Evolutionary conservation across 1,140 invertebrate genomes (phyloP).

Genomic region (Babylonia areolata): DNA sequence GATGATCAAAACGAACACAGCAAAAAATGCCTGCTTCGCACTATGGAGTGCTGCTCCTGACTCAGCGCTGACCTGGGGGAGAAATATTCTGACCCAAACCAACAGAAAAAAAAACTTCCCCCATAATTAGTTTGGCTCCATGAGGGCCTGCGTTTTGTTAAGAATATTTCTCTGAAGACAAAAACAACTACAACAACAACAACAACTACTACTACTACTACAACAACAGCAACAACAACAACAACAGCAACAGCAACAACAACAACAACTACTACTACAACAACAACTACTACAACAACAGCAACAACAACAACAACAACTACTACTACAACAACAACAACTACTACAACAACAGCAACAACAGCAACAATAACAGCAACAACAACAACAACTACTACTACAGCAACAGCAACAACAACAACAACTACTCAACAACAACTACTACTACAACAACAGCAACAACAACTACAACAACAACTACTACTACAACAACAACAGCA

Average conservation of each 20-base stretch:
- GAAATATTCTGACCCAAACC: too few species aligned
- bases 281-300: constrained; percentile 8
- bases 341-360: constrained; percentile 1
- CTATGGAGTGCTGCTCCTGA: too few species aligned
- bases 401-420: background rate
- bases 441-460: background rate
- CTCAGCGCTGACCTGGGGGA: too few species aligned
- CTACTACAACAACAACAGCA: background rate
- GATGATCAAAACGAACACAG: too few species aligned
- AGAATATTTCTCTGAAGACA: too few species aligned
- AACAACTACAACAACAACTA: background rate
- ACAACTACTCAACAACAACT: background rate
- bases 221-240: background rate
- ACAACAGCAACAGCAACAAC: background rate
- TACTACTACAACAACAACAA: constrained; percentile 22
- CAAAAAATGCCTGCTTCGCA: too few species aligned
- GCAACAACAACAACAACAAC: background rate
- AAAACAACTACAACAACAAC: background rate
- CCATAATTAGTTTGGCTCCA: too few species aligned
- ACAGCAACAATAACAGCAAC: background rate
- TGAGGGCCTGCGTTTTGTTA: too few species aligned
- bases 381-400: background rate
- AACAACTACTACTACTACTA: background rate
- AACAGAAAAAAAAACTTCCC: too few species aligned
- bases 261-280: background rate